Conservation (phyloP, 1,140 invertebrate species). For the Neocloeon triangulifer region DNA sequence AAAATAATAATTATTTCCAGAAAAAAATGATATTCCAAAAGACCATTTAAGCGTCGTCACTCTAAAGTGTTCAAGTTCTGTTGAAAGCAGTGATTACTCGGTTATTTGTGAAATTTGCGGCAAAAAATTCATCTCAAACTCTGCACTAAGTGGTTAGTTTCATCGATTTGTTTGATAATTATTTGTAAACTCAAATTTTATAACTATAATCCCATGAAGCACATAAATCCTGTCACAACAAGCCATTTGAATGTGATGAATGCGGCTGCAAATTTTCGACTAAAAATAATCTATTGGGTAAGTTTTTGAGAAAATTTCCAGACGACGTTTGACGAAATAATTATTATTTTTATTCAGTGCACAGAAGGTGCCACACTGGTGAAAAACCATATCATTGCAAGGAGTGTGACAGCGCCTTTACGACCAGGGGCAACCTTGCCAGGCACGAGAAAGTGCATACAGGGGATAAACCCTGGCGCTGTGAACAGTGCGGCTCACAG, state of each 20-base stretch:
- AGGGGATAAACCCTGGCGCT: constrained; percentile 15
- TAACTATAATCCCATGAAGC: not conserved
- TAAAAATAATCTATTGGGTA: constrained; percentile 4
- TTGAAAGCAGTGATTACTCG: constrained; percentile 1
- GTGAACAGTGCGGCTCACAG: constrained; percentile 10
- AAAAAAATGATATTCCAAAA: constrained; percentile 2
- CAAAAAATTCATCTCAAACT: too few relatives aligned
- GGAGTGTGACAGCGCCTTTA: constrained; percentile 2
- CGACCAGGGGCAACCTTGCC: constrained; percentile 12
- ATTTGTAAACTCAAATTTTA: constrained; percentile 1
- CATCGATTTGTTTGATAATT: constrained; percentile 1
- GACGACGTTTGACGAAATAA: too few relatives aligned
- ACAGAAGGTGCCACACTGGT: constrained; percentile 5
- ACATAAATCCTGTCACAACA: constrained; percentile 2
- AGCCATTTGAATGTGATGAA: constrained; percentile 1
- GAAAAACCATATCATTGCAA: constrained; percentile 4
- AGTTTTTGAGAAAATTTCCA: not conserved
- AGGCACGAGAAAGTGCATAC: constrained; percentile 14
- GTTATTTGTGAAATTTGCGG: too few relatives aligned
- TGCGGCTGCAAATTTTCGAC: constrained; percentile 2
- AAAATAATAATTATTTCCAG: constrained; percentile 3
- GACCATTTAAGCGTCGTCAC: not conserved
- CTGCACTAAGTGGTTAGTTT: too few relatives aligned
- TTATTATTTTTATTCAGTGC: constrained; percentile 1
- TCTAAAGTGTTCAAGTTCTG: constrained; percentile 2